These are phyloP conservation scores for Cyclopterus lumpus DNA, from an alignment of 2,797 vertebrate species.

Conservation along the genomic window DNA sequence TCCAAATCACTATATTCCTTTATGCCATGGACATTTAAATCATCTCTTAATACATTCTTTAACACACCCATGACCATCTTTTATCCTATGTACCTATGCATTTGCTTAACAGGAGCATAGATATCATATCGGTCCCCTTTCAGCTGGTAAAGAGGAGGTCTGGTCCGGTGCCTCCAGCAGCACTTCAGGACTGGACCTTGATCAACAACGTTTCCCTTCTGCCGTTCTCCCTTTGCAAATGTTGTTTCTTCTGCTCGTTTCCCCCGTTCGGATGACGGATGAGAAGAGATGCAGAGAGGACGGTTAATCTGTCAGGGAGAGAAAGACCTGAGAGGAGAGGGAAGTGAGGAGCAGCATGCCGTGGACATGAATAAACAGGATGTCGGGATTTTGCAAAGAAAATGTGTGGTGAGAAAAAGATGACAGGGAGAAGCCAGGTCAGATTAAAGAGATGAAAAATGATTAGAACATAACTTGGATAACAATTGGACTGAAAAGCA, in stretches of 20 bases:
- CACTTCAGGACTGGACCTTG: constrained; percentile 29
- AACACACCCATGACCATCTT: not conserved
- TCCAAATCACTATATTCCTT: not conserved
- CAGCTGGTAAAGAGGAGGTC: constrained; percentile 28
- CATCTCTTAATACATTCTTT: no score
- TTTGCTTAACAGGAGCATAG: not conserved
- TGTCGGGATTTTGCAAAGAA: constrained; percentile 46
- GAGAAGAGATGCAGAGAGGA: constrained; percentile 75
- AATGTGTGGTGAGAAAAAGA: constrained; percentile 41
- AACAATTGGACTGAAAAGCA: constrained; percentile 52
- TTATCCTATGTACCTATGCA: not conserved
- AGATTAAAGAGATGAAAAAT: constrained; percentile 40
- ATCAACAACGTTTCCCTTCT: constrained; percentile 55
- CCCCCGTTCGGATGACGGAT: constrained; percentile 81
- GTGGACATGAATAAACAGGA: constrained; percentile 72
- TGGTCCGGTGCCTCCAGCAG: constrained; percentile 9
- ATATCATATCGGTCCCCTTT: constrained; percentile 22
- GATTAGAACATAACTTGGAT: constrained; percentile 44
- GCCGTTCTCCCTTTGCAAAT: constrained; percentile 67
- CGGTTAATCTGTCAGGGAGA: constrained; percentile 75
- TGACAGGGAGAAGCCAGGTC: constrained; percentile 20
- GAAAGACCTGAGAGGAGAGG: constrained; percentile 46
- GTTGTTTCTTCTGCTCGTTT: constrained; percentile 59
- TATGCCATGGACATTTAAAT: not conserved
- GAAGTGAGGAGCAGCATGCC: constrained; percentile 30